A percentile compares a stretch with the other conserved stretches of the same genome.
phyloP scores from a whole-genome alignment of 2,113 vertebrate genomes.

The Mormyrus iriodes region DNA sequence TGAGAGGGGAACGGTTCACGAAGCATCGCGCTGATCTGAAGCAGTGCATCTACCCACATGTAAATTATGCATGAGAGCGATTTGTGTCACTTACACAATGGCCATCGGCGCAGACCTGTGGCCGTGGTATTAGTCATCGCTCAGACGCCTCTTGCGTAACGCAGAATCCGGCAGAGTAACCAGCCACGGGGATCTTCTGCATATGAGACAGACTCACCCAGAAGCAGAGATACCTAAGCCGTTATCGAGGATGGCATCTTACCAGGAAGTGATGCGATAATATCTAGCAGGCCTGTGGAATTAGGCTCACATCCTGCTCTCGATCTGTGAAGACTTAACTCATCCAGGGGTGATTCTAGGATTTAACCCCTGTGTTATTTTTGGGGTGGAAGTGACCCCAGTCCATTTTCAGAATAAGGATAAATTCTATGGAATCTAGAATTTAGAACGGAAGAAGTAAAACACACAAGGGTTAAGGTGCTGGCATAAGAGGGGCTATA shows the following conservation, averaged over 20 bases:
- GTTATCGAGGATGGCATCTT: background rate
- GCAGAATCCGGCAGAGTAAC: background rate
- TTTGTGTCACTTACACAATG: constrained; percentile 5
- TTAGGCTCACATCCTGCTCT: background rate
- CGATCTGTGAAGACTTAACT: background rate
- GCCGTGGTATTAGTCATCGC: background rate
- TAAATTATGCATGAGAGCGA: background rate
- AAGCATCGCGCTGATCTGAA: background rate
- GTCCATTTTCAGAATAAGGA: too few relatives aligned
- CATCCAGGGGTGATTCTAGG: background rate
- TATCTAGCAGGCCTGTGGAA: background rate
- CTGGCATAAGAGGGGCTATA: background rate
- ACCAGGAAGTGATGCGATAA: background rate
- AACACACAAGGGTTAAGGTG: too few relatives aligned
- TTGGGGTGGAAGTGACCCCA: too few relatives aligned
- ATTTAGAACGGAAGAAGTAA: too few relatives aligned
- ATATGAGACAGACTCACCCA: background rate
- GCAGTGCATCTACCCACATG: background rate
- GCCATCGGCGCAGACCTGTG: background rate
- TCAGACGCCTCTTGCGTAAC: background rate
- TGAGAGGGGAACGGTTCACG: background rate
- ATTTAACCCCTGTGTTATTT: too few relatives aligned
- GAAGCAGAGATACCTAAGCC: background rate
- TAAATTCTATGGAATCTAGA: too few relatives aligned
- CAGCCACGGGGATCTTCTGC: background rate